phyloP scores from a whole-genome alignment of 1,140 invertebrate genomes.

The Pachyrhynchus sulphureomaculatus region DNA sequence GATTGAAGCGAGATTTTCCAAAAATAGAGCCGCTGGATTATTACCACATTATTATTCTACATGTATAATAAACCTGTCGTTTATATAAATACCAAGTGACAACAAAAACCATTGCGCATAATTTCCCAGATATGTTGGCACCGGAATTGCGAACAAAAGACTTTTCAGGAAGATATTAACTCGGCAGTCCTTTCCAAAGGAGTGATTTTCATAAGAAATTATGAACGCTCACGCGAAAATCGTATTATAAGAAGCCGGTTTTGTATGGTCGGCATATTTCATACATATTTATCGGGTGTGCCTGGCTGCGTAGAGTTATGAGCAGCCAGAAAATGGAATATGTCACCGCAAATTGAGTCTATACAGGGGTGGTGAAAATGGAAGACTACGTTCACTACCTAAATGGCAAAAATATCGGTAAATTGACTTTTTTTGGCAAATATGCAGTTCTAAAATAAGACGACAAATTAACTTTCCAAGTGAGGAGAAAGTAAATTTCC shows the following conservation, averaged over 20 bases:
- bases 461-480: too few species aligned
- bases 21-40: too few species aligned
- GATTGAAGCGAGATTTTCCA: too few species aligned
- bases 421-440: too few species aligned
- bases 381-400: neutral
- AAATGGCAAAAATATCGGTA: too few species aligned
- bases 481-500: too few species aligned
- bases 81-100: too few species aligned
- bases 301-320: constrained; percentile 34
- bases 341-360: constrained; percentile 39
- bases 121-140: neutral
- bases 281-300: constrained; percentile 39
- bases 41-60: too few species aligned
- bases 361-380: constrained; percentile 10
- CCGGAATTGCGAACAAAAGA: too few species aligned
- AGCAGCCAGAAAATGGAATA: constrained; percentile 38
- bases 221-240: constrained; percentile 31
- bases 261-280: constrained; percentile 33
- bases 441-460: too few species aligned
- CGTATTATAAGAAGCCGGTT: constrained; percentile 35
- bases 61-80: too few species aligned
- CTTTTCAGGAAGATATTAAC: neutral
- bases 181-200: neutral
- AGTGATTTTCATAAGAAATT: constrained; percentile 29
- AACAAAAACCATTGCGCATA: too few species aligned